These are phyloP conservation scores for Bothrops jararaca DNA, from an alignment of 2,113 vertebrate genomes.

Conservation along the genomic window DNA sequence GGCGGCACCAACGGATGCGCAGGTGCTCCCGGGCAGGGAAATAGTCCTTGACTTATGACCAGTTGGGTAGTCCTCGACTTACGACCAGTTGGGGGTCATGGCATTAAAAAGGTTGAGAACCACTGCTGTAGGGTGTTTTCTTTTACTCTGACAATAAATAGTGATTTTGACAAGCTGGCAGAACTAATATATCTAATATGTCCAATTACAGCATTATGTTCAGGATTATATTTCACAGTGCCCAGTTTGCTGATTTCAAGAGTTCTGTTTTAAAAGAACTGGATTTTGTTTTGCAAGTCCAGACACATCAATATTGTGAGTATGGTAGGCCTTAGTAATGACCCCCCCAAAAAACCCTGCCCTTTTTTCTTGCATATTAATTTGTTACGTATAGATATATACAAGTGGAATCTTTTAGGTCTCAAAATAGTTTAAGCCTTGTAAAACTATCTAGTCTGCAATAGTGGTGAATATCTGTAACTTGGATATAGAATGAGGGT, in stretches of 20 bases:
- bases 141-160: background rate
- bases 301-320: background rate
- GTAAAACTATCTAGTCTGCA: background rate
- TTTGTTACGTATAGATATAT: background rate
- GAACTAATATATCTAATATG: background rate
- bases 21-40: too few species aligned
- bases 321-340: background rate
- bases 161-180: background rate
- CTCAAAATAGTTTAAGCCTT: background rate
- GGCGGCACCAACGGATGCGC: too few species aligned
- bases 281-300: background rate
- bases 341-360: background rate
- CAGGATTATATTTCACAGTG: background rate
- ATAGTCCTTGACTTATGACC: too few species aligned
- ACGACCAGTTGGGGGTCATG: too few species aligned
- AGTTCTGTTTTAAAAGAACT: background rate
- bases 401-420: background rate
- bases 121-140: background rate
- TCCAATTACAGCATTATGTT: background rate
- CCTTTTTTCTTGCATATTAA: background rate
- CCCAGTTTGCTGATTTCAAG: background rate
- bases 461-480: too few species aligned
- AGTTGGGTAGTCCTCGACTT: too few species aligned
- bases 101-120: too few species aligned
- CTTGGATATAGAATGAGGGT: too few species aligned